Conservation (phyloP, 1,140 invertebrate species). For the Drosophila dunni region DNA sequence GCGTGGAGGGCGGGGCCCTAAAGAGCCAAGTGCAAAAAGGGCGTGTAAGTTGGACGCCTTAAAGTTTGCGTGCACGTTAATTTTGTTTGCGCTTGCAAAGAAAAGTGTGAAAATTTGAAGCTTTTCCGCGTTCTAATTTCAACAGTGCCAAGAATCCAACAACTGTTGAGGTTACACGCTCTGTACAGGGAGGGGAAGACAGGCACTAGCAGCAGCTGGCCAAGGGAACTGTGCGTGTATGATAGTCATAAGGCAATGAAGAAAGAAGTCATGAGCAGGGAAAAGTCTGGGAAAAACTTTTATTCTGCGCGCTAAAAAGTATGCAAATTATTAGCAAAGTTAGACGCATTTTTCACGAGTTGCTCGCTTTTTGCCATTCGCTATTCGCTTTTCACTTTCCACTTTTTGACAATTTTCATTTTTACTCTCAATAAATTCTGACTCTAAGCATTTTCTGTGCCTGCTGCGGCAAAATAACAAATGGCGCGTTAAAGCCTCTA, state of each 20-base stretch:
- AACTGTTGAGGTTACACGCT: conserved; percentile 6
- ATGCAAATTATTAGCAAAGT: conserved; percentile 81
- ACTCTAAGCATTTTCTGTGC: conserved; percentile 11
- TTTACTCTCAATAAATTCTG: conserved; percentile 56
- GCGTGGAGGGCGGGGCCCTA: too few species aligned
- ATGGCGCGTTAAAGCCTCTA: conserved; percentile 10
- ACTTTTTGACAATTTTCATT: conserved; percentile 65
- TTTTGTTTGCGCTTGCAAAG: conserved; percentile 71
- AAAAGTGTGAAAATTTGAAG: conserved; percentile 77
- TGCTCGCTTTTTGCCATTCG: conserved; percentile 6
- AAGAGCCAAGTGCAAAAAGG: conserved; percentile 15
- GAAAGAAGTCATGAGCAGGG: conserved; percentile 7
- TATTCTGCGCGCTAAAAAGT: conserved; percentile 64
- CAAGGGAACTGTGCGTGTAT: conserved; percentile 47
- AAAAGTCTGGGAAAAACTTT: conserved; percentile 45
- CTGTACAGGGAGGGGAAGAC: not conserved
- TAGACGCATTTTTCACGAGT: conserved; percentile 70
- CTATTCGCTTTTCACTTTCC: conserved; percentile 39
- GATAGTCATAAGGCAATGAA: conserved; percentile 5
- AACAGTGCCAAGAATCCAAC: conserved; percentile 32
- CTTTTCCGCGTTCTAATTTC: conserved; percentile 69
- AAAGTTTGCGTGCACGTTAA: conserved; percentile 70
- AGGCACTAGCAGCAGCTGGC: conserved; percentile 32
- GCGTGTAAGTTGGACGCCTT: conserved; percentile 61
- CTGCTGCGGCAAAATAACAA: conserved; percentile 20